phyloP scores from a whole-genome alignment of 2,888 invertebrate genomes.

The Watsonalla cultraria region DNA sequence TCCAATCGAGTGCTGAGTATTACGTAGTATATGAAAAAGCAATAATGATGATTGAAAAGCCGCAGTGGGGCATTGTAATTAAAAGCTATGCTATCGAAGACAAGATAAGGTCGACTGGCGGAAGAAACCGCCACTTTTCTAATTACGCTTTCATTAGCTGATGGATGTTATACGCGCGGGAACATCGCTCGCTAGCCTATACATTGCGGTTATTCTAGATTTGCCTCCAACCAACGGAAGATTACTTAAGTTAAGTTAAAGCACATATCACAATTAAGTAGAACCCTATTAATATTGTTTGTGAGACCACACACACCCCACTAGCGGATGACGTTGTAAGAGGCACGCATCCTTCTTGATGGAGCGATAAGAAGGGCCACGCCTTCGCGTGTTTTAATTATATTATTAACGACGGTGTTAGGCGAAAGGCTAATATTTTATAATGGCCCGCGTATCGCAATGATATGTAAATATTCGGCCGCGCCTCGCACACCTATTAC shows the following conservation, averaged over 20 bases:
- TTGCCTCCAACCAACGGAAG: slow-evolving; percentile 1
- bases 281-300: slow-evolving; percentile 9
- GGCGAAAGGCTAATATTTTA: slow-evolving; percentile 74
- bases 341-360: slow-evolving; percentile 53
- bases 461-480: slow-evolving; percentile 77
- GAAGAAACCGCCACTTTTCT: slow-evolving; percentile 75
- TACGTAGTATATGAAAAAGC: slow-evolving; percentile 2
- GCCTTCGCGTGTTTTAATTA: slow-evolving; percentile 77
- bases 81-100: slow-evolving; percentile 73
- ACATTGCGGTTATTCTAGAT: slow-evolving; percentile 13
- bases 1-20: too few relatives aligned
- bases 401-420: slow-evolving; percentile 73
- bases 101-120: slow-evolving; percentile 70
- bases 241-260: not conserved
- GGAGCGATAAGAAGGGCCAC: slow-evolving; percentile 66
- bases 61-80: slow-evolving; percentile 57
- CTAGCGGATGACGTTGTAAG: slow-evolving; percentile 19
- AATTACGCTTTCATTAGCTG: slow-evolving; percentile 77
- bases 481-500: slow-evolving; percentile 62
- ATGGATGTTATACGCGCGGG: slow-evolving; percentile 41
- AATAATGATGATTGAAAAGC: slow-evolving; percentile 18
- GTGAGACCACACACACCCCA: slow-evolving; percentile 18
- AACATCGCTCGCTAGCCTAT: slow-evolving; percentile 7
- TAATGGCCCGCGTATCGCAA: slow-evolving; percentile 73
- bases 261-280: not conserved